Percentiles rank a stretch among this genome's conserved stretches.
Conservation (phyloP, 2,797 vertebrate genomes). For the Poecilia wingei region DNA sequence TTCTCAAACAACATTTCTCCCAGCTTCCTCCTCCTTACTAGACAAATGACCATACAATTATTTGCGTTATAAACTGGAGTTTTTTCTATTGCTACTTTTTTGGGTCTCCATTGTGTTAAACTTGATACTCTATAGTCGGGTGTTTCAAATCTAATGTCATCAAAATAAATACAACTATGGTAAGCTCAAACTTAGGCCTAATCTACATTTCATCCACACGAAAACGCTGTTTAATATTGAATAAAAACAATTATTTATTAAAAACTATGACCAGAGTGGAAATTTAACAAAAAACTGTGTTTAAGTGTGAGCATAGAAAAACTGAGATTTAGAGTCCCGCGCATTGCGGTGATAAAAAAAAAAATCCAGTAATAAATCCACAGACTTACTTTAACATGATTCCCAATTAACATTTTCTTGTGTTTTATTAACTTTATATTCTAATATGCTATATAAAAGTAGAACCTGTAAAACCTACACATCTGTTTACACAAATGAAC, state of each 20-base stretch:
- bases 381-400: no score
- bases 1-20: background rate
- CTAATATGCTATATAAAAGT: background rate
- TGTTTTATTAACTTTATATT: background rate
- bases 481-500: background rate
- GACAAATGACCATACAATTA: background rate
- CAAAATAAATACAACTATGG: background rate
- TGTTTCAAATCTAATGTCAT: background rate
- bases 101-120: background rate
- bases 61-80: background rate
- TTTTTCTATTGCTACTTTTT: background rate
- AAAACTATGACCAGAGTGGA: no score
- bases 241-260: background rate
- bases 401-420: no score
- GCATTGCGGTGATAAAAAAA: no score
- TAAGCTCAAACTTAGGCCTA: background rate
- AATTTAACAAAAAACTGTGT: no score
- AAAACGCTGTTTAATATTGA: background rate
- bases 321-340: background rate
- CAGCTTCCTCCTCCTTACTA: background rate
- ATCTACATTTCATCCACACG: background rate
- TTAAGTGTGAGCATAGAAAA: background rate
- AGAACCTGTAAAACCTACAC: background rate
- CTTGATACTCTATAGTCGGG: background rate
- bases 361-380: no score